Percentiles rank a stretch among this genome's conserved stretches.
Evolutionary conservation across 2,797 vertebrate species (phyloP).

Genomic region (Allobates femoralis): DNA sequence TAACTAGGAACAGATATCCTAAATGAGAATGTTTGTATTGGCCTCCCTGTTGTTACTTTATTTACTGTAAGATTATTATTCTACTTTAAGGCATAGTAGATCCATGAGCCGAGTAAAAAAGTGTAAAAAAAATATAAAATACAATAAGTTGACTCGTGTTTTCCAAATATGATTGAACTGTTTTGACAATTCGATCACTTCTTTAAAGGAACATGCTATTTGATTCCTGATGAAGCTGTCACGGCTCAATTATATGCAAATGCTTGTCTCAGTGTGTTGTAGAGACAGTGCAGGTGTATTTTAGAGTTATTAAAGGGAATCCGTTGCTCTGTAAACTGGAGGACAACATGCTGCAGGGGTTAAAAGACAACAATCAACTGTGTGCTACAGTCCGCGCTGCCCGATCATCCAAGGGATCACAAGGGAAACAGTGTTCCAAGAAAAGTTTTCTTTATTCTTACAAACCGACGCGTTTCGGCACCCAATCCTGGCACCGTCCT

Average conservation of each 20-base stretch:
- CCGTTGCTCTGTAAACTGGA: too few relatives aligned
- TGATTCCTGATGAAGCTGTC: neutral
- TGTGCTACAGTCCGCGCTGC: too few relatives aligned
- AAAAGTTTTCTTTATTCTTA: too few relatives aligned
- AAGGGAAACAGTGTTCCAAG: too few relatives aligned
- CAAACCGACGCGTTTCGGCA: too few relatives aligned
- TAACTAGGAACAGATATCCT: slow-evolving; percentile 8
- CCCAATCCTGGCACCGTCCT: too few relatives aligned
- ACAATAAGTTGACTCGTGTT: slow-evolving; percentile 1
- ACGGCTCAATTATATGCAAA: slow-evolving; percentile 40
- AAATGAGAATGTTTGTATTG: neutral
- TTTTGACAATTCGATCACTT: slow-evolving; percentile 33
- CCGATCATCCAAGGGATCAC: too few relatives aligned
- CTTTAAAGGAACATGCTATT: slow-evolving; percentile 30
- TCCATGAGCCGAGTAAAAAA: neutral
- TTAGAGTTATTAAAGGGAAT: neutral
- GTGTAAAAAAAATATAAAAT: slow-evolving; percentile 28
- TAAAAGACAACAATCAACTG: too few relatives aligned
- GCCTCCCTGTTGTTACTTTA: neutral
- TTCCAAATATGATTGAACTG: slow-evolving; percentile 37
- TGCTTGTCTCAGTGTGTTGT: neutral
- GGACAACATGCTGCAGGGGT: too few relatives aligned
- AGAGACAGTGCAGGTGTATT: slow-evolving; percentile 14
- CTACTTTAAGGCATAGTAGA: neutral
- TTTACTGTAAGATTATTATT: neutral